A percentile compares a stretch with the other conserved stretches of the same genome.
phyloP scores from a whole-genome alignment of 1,140 invertebrate genomes.

The Achatina immaculata region DNA sequence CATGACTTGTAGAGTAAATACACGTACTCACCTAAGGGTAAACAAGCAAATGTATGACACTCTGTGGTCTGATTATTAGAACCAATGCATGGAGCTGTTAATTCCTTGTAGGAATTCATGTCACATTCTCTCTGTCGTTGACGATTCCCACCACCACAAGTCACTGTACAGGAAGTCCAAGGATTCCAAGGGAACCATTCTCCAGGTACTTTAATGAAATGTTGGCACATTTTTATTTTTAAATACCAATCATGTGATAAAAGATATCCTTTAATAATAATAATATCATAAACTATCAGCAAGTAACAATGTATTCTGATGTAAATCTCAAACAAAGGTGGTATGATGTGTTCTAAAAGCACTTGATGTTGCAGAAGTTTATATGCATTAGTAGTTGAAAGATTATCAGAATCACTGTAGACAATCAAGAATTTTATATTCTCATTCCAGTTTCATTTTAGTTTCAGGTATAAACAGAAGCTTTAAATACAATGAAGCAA shows the following conservation, averaged over 20 bases:
- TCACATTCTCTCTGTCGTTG: slow-evolving; percentile 74
- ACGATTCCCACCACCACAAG: slow-evolving; percentile 88
- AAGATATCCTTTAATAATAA: too few species aligned
- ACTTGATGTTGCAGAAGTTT: too few species aligned
- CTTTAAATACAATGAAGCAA: too few species aligned
- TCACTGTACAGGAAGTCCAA: slow-evolving; percentile 90
- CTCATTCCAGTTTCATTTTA: too few species aligned
- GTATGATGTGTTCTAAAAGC: too few species aligned
- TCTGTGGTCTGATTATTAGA: slow-evolving; percentile 30
- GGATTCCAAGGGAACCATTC: slow-evolving; percentile 73
- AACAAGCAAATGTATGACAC: slow-evolving; percentile 57
- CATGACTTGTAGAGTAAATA: not conserved
- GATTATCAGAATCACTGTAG: too few species aligned
- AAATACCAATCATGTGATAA: not conserved
- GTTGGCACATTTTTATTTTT: not conserved
- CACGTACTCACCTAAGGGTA: slow-evolving; percentile 41
- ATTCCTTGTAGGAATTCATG: slow-evolving; percentile 53
- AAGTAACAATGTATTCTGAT: too few species aligned
- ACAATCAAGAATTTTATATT: too few species aligned
- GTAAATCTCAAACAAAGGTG: too few species aligned
- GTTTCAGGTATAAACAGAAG: too few species aligned
- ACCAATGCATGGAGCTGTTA: slow-evolving; percentile 58
- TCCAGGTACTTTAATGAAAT: slow-evolving; percentile 56
- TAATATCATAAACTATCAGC: too few species aligned
- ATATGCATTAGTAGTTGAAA: too few species aligned